Base-by-base conservation (phyloP, 2,113 vertebrate genomes). In the Loxodonta africana region DNA sequence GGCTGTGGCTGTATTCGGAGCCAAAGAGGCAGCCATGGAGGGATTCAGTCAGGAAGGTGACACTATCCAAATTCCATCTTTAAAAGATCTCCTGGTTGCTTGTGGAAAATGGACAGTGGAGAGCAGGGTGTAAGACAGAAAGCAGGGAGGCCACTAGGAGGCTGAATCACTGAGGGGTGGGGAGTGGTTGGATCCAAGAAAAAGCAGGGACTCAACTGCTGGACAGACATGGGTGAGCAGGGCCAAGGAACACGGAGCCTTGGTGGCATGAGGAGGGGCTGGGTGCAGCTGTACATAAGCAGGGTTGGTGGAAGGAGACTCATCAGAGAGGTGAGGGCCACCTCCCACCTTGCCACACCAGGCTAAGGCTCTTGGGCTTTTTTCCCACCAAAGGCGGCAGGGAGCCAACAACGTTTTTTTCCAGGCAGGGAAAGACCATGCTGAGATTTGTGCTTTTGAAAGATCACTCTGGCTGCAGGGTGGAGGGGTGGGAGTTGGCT, bases 371-470 rank as follows among this genome's bases (percentile, higher is more conserved):
- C 76, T 67, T 28, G 82, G 84, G 71, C 94, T 46, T 67, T 90
- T 44, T 62, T 60, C 53, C 53, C 53, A 8, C 11, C 53, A 12
- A 81, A 93, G 86, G 67, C 80, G 71, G 74, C n/a, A 18, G 71
- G 77, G 48, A 60, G 44, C 65, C 88, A 80, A 57, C 30, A 4
- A 21, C 1, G 2, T 23, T 63, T 87, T 81, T 62, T 80, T 87
- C 83, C 44, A 88, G 81, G 92, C 60, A 96, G 90, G 74, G 77
- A 91, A 88, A 90, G 90, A 94, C 74, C 87, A 53, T 10, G 73
- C 88, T 83, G 63, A 57, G 88, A 94, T 88, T 25, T 94, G 65
- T 94, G 84, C 51, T 85, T 95, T 74, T n/a, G 41, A 96, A 94
- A 96, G 78, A 88, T 84, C 80, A 60, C 76, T 93, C 91, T 90